Evolutionary conservation across 2,113 vertebrate species (phyloP), one percentile per base, ranked within the genome.

Genomic region (Phaethornis superciliosus): DNA sequence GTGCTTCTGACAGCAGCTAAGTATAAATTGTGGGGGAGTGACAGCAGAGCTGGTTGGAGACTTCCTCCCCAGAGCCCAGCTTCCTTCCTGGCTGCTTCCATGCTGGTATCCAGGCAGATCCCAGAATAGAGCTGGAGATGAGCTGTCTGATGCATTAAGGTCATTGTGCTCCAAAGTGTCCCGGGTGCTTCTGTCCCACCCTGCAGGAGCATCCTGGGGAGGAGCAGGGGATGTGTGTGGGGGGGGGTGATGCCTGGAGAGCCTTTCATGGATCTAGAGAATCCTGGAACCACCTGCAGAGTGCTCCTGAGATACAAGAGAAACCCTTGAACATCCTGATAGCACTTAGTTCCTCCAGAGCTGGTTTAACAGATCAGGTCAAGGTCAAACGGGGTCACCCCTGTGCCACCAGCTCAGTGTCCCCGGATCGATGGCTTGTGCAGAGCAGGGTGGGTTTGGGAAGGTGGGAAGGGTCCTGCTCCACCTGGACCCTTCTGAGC

Each of bases 271-370:
- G 78, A 0, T 91, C 54, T 42, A 47, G 75, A 63, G 54, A 30
- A 49, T 64, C 4, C 54, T 46, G 1, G 2, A 60, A 8, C 10
- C 0, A 1, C 24, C 21, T 11, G 9, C 0, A 1, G n/a, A 55
- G 70, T 7, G 51, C 64, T 82, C 40, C 60, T n/a, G 85, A 51
- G 82, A 40, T 26, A 59, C 15, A 6, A 51, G 60, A 85, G 28
- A 84, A 90, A 47, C 5, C 40, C 37, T 40, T 5, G 77, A 35
- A 32, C 40, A 13, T 64, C 69, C 51, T 33, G 3, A 13, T 15
- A 52, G 49, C 3, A 15, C 55, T 89, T 40, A 3, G 68, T 78
- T 71, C 51, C 74, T 84, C 83, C 30, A 0, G 87, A 86, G 72
- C 70, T 30, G 37, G 44, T 55, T 8, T 19, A 49, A 81, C 78